A percentile compares a stretch with the other conserved stretches of the same genome.
Conservation (phyloP, 2,888 invertebrate genomes). For the Diabrotica balteata region DNA sequence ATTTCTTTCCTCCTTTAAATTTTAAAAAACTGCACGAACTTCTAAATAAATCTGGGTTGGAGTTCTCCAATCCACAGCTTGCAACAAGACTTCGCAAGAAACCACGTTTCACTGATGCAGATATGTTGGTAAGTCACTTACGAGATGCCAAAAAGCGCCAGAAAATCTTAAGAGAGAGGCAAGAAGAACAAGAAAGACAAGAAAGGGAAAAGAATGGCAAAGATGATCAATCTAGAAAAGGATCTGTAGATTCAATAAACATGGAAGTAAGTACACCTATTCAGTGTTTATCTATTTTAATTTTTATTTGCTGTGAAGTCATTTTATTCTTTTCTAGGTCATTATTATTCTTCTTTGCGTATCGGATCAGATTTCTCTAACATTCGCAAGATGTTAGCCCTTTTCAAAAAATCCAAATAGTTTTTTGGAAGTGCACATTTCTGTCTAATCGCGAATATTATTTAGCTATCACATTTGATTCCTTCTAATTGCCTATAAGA, state of each 20-base stretch:
- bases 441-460: too few species aligned
- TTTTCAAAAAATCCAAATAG: too few species aligned
- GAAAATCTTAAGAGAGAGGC: constrained; percentile 21
- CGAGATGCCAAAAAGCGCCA: constrained; percentile 38
- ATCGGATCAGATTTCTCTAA: too few species aligned
- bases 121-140: constrained; percentile 34
- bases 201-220: constrained; percentile 26
- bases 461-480: too few species aligned
- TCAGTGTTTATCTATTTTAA: neutral
- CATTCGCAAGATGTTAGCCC: too few species aligned
- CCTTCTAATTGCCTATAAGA: too few species aligned
- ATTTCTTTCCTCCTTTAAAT: constrained; percentile 45
- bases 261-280: constrained; percentile 60
- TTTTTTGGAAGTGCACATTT: too few species aligned
- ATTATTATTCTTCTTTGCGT: neutral
- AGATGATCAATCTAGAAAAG: constrained; percentile 37
- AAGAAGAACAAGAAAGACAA: constrained; percentile 32
- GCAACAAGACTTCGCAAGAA: constrained; percentile 16
- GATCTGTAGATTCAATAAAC: constrained; percentile 62
- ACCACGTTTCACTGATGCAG: constrained; percentile 28
- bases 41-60: constrained; percentile 34
- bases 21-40: constrained; percentile 47
- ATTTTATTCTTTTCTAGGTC: neutral
- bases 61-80: constrained; percentile 16
- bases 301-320: constrained; percentile 1